Percentiles rank a stretch among this genome's conserved stretches.
These are phyloP conservation scores for Drosophila ambigua DNA, from an alignment of 1,140 invertebrate species.

Conservation along the genomic window DNA sequence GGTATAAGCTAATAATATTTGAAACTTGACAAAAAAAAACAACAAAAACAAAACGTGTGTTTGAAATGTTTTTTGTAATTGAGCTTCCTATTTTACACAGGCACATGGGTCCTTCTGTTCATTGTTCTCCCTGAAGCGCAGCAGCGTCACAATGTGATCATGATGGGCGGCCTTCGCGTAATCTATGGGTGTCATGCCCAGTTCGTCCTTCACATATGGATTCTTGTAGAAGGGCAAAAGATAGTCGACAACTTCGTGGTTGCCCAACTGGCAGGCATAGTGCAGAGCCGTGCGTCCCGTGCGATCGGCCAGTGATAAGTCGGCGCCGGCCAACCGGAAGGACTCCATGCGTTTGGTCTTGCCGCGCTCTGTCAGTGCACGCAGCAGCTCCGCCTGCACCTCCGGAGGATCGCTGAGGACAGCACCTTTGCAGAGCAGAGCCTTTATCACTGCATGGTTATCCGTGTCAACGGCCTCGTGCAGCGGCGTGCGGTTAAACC, in stretches of 20 bases:
- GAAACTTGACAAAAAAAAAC: conserved; percentile 64
- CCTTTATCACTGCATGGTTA: conserved; percentile 86
- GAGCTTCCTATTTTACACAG: not conserved
- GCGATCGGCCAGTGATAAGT: conserved; percentile 86
- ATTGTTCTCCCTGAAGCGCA: conserved; percentile 38
- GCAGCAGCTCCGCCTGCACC: conserved; percentile 86
- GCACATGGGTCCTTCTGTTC: conserved; percentile 4
- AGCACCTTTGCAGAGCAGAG: conserved; percentile 87
- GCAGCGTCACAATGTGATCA: conserved; percentile 33
- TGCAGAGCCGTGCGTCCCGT: conserved; percentile 87
- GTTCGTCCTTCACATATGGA: conserved; percentile 75
- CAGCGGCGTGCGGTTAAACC: conserved; percentile 86
- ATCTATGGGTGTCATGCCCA: conserved; percentile 84
- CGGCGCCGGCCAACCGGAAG: conserved; percentile 86
- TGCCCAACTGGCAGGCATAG: conserved; percentile 85
- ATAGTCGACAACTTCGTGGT: conserved; percentile 78
- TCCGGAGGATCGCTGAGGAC: conserved; percentile 84
- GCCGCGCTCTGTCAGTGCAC: conserved; percentile 86
- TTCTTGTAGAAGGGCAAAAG: conserved; percentile 84
- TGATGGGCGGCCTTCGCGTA: conserved; percentile 83
- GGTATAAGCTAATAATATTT: conserved; percentile 78
- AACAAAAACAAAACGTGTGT: not conserved
- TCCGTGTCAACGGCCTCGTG: conserved; percentile 87
- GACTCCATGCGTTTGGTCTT: conserved; percentile 86
- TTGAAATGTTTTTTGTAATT: not conserved